Evolutionary conservation across 2,888 invertebrate species (phyloP), one percentile per base, ranked within the genome.

Genomic region (Aphelenchoides bicaudatus): DNA sequence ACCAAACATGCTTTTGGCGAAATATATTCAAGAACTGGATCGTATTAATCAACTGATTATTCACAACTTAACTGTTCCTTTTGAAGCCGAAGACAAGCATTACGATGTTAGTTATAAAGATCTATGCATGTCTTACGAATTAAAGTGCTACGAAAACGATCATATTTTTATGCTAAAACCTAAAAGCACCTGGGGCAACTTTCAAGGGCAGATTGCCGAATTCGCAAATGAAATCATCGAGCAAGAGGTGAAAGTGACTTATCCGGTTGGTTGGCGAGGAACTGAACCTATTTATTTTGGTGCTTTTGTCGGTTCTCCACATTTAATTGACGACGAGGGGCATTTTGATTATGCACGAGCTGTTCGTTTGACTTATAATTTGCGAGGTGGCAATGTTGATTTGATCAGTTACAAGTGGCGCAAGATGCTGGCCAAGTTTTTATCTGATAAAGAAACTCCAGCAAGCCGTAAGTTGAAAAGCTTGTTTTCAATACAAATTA

Each of bases 91-190:
- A 16, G 70, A 68, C 1, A 67, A 70, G 53, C 46, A 57, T 5
- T 71, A 65, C 59, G 66, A 75, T 39, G 90, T 86, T 80, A 86
- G 86, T 0, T 92, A 90, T 80, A 84, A 85, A 58, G 87, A 90
- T 64, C 86, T 89, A 62, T 92, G 92, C 82, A 91, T 78, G 75
- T 62, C 71, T n/a, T 74, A 67, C 54, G 72, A 76, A 23, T 73
- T 74, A 75, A 71, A 70, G 21, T 78, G 78, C 59, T 74, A 63
- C 58, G 55, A 70, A 27, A 78, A 78, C 61, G 75, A 74, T 21
- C 78, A 78, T 58, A 62, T 78, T 27, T 67, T 66, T 3, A 73
- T 79, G 72, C 87, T 88, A 8, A 72, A 74, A 69, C 75, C 75
- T n/a, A 70, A 63, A 48, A 47, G 39, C 10, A 61, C 65, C 43